A percentile compares a stretch with the other conserved stretches of the same genome.
phyloP scores from a whole-genome alignment of 2,797 vertebrate genomes.

The Eidolon dupreanum region DNA sequence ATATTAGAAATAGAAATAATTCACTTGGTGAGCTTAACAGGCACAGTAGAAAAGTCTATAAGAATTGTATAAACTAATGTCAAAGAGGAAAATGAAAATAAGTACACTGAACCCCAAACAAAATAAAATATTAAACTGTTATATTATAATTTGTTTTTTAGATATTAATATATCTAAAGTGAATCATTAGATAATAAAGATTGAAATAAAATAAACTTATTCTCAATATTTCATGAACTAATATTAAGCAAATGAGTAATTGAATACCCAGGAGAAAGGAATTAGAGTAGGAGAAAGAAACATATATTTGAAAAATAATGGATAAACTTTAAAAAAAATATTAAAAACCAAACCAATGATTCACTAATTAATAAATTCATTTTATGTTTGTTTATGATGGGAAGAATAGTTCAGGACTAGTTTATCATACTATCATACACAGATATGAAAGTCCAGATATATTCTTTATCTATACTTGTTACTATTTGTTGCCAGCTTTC shows the following conservation, averaged over 20 bases:
- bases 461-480: neutral
- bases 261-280: neutral
- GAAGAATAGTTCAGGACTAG: neutral
- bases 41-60: neutral
- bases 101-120: neutral
- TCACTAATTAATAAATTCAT: neutral
- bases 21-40: neutral
- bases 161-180: neutral
- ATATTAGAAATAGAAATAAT: neutral
- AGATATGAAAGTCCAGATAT: neutral
- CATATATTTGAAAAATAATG: neutral
- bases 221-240: neutral
- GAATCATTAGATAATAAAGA: neutral
- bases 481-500: neutral
- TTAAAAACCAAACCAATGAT: neutral
- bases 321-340: neutral
- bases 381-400: neutral
- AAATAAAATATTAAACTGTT: neutral
- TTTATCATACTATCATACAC: neutral
- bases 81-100: neutral
- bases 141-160: neutral
- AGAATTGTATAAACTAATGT: neutral
- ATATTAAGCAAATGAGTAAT: neutral
- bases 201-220: neutral
- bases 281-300: neutral